phyloP scores from a whole-genome alignment of 2,797 vertebrate genomes.

The Hydrocynus forskahlii region DNA sequence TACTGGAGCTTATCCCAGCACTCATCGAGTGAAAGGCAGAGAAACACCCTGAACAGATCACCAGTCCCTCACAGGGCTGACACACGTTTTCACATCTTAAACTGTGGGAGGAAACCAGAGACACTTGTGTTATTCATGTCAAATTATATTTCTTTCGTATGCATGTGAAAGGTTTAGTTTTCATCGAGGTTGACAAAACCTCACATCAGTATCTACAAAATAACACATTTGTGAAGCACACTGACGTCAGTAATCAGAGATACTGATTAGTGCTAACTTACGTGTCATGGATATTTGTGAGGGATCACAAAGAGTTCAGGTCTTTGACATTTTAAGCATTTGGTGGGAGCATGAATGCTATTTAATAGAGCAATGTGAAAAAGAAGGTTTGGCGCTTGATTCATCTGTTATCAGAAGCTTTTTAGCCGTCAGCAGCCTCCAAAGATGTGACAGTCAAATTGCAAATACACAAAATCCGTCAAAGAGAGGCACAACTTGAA shows the following conservation, averaged over 20 bases:
- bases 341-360: constrained; percentile 12
- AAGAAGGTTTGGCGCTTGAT: neutral
- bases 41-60: too few relatives aligned
- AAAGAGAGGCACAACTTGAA: neutral
- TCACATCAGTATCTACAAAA: neutral
- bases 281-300: neutral
- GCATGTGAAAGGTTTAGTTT: too few relatives aligned
- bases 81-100: too few relatives aligned
- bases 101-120: too few relatives aligned
- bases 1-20: too few relatives aligned
- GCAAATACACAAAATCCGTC: constrained; percentile 16
- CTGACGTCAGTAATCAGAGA: neutral
- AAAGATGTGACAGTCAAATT: neutral
- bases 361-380: neutral
- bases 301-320: neutral
- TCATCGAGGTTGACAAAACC: neutral
- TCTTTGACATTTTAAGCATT: constrained; percentile 4
- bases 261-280: neutral
- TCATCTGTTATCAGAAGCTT: neutral
- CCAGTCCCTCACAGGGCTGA: too few relatives aligned
- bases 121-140: too few relatives aligned
- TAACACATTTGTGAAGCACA: neutral
- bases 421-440: neutral
- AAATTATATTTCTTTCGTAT: too few relatives aligned
- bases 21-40: too few relatives aligned